phyloP scores from a whole-genome alignment of 2,797 vertebrate genomes.

The Peromyscus nudipes region DNA sequence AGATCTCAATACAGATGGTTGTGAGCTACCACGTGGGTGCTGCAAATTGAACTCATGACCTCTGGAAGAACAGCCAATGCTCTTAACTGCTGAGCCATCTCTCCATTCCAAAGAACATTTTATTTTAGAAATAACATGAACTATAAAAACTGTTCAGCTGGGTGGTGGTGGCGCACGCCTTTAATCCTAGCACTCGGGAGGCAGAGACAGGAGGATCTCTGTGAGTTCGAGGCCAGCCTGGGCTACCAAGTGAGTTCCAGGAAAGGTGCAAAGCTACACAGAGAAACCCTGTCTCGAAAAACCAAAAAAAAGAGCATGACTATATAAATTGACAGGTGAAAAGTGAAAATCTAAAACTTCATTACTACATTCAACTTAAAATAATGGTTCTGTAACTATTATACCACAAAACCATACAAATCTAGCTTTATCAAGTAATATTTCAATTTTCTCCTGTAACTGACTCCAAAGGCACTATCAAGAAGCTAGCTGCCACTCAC shows the following conservation, averaged over 20 bases:
- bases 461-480: constrained; percentile 32
- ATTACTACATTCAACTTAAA: constrained; percentile 49
- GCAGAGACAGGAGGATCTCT: no score
- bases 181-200: no score
- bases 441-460: constrained; percentile 58
- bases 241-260: no score
- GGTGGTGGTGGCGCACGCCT: no score
- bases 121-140: constrained; percentile 63
- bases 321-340: constrained; percentile 27
- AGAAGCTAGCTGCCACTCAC: constrained; percentile 24
- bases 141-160: neutral
- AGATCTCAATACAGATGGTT: no score
- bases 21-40: no score
- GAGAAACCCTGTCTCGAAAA: no score
- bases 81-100: no score
- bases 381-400: neutral
- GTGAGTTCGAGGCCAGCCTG: no score
- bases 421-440: neutral
- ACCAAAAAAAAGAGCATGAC: constrained; percentile 22
- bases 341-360: constrained; percentile 36
- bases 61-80: no score
- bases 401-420: constrained; percentile 35
- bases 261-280: no score
- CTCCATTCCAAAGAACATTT: neutral
- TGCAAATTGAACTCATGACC: no score